Percentiles rank a stretch among this genome's conserved stretches.
Evolutionary conservation across 2,113 vertebrate genomes (phyloP).

Genomic region (Steatornis caripensis): DNA sequence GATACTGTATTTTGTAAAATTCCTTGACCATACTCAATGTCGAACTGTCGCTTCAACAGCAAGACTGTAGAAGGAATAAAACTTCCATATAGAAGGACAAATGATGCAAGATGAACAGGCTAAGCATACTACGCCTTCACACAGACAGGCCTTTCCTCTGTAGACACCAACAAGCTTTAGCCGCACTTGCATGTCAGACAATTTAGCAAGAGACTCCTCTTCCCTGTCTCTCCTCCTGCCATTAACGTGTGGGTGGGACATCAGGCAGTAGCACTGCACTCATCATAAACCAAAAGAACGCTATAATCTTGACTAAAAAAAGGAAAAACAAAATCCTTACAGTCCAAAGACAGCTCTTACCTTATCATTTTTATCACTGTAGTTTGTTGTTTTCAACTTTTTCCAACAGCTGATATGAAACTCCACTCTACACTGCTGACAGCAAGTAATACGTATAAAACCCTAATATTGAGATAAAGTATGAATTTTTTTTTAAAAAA

Average conservation of each 20-base stretch:
- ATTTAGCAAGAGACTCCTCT: not conserved
- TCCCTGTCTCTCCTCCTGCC: not conserved
- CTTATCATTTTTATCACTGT: constrained; percentile 90
- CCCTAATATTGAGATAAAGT: constrained; percentile 73
- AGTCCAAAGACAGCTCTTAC: constrained; percentile 58
- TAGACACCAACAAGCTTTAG: not conserved
- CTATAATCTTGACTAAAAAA: not conserved
- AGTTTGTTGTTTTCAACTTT: constrained; percentile 78
- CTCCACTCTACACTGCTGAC: constrained; percentile 85
- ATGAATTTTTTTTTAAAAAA: not conserved
- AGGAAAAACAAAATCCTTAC: not conserved
- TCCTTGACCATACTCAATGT: not conserved
- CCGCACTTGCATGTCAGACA: not conserved
- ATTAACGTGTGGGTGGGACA: not conserved
- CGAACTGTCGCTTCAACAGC: not conserved
- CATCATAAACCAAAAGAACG: not conserved
- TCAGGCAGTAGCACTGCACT: not conserved
- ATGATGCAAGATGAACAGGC: not conserved
- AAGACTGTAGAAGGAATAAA: not conserved
- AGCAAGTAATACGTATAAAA: constrained; percentile 87
- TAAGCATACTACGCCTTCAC: not conserved
- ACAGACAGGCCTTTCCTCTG: not conserved
- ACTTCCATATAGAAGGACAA: not conserved
- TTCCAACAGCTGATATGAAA: constrained; percentile 96
- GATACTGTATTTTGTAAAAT: not conserved